Base-by-base conservation (phyloP, 92 coral and sea anemone genomes). In the Pocillopora meandrina region DNA sequence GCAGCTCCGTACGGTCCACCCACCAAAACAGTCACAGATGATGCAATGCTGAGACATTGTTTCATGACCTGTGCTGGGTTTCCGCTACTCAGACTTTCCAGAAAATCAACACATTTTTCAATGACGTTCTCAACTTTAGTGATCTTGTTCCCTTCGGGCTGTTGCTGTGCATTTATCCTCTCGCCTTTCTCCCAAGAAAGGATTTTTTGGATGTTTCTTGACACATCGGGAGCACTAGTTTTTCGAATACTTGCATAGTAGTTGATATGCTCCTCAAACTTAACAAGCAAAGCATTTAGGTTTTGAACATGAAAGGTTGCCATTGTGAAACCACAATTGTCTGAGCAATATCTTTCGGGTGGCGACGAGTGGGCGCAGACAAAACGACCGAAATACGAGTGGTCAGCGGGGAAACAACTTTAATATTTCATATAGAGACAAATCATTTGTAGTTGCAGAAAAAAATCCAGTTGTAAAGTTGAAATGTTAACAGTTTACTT, bases 1-100 rank as follows among this genome's bases (percentile, higher is more conserved):
- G 71, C 86, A 59, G 36, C 78, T 5, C 86, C 86, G n/a, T 21
- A 56, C 67, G 80, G 86, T 62, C 86, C 79, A 20, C 86, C 86
- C 9, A 61, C 79, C 47, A 73, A 20, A 71, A 19, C 71, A 16
- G 68, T 72, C n/a, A 82, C 68, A 35, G 62, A 56, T 12, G 59
- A 56, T 57, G 71, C 71, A 58, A 82, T 82, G 20, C 65, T 73
- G 31, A 82, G 61, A 35, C 86, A 71, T 82, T 80, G 72, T 82
- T 23, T 72, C 78, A 82, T 82, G 23, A 72, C 56, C 10, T 71
- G 56, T 10, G 20, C 59, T 23, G 80, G 86, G 16, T 72, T 12
- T 10, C 61, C 86, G 55, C 86, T 82, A 35, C 69, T 82, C 65
- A 82, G 71, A 47, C 26, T 61, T 56, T 82, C 68, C 35, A 82